Base-by-base conservation (phyloP, 2,888 invertebrate genomes). In the Cremastobaeus sp. region DNA sequence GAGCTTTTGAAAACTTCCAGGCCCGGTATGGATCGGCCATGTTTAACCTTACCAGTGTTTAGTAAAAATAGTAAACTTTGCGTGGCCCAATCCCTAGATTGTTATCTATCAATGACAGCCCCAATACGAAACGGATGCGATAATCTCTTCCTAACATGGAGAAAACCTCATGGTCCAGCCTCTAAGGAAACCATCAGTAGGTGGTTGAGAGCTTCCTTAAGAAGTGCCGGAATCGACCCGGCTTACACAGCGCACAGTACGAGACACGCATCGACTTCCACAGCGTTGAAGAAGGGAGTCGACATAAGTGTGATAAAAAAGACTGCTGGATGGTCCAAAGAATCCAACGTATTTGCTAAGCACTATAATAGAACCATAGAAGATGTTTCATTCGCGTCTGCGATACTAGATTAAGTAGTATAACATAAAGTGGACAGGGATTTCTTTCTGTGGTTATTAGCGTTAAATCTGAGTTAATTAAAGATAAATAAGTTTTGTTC, bases 11-110 rank as follows among this genome's bases (percentile, higher is more conserved):
- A 55, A 11, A 55, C 41, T 12, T 55, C 55, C 0, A 8, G 41
- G 18, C 30, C 55, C 1, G 55, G 41, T 5, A 8, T 32, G 0
- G 15, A n/a, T 30, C 41, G 41, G 14, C 39, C 39, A 11, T 9
- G n/a, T 28, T 12, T 54, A 1, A n/a, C 1, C 1, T 12, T 54
- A 54, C 25, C 39, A 2, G 15, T 28, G 2, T 54, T 52, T 15
- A 9, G 12, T 4, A 30, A 55, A 2, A 21, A 72, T n/a, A 30
- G 30, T 21, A 48, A 47, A 20, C 8, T 76, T 5, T 74, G 72
- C 18, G 47, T 55, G 5, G 45, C 48, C 3, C 35, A 32, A 32
- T 12, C 48, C 0, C 21, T 52, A 5, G 0, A 9, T 14, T 1
- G 6, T 21, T 52, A 52, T 15, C 4, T 35, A 14, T 12, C 12